Percentiles rank a stretch among this genome's conserved stretches.
Evolutionary conservation across 2,113 vertebrate genomes (phyloP).

Genomic region (Python bivittatus): DNA sequence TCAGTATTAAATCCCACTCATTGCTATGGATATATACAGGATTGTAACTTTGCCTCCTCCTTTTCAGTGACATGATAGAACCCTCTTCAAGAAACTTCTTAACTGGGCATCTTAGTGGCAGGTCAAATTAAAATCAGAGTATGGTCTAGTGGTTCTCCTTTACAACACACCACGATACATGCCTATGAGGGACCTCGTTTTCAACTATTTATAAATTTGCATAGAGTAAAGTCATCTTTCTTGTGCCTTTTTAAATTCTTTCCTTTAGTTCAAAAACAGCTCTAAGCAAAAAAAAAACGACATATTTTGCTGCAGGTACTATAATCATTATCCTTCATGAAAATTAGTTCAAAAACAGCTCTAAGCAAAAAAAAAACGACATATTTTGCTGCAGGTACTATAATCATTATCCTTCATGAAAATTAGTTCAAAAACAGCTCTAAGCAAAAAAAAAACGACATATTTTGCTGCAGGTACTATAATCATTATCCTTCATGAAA

Average conservation of each 20-base stretch:
- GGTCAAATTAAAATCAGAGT: conserved; percentile 32
- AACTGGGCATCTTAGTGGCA: conserved; percentile 12
- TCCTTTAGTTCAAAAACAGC: not conserved
- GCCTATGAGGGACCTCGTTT: not conserved
- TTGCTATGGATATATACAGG: not conserved
- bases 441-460: not conserved
- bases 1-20: not conserved
- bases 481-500: not conserved
- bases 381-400: not conserved
- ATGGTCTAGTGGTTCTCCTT: conserved; percentile 14
- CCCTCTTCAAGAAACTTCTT: conserved; percentile 5
- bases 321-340: not conserved
- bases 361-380: not conserved
- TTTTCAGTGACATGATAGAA: conserved; percentile 30
- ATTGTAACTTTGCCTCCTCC: not conserved
- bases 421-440: not conserved
- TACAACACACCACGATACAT: not conserved
- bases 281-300: not conserved
- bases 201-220: conserved; percentile 11
- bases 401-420: not conserved
- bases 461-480: not conserved
- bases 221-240: conserved; percentile 4
- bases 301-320: not conserved
- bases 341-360: not conserved
- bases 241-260: not conserved